Conservation (phyloP, 2,797 vertebrate genomes). For the Sphenodon punctatus region DNA sequence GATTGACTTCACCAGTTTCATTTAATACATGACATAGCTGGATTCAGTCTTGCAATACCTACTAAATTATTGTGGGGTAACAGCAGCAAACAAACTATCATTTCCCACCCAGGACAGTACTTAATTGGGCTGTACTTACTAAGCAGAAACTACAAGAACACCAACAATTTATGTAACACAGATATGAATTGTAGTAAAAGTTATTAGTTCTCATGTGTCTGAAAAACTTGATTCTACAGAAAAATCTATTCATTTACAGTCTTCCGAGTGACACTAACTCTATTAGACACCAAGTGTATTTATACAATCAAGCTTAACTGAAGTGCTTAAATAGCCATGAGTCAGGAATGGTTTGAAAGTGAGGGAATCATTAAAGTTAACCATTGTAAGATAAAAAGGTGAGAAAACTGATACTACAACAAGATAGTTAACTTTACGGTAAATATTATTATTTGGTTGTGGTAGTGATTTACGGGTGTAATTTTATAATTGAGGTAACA, state of each 20-base stretch:
- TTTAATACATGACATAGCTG: no score
- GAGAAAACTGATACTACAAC: constrained; percentile 48
- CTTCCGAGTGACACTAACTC: constrained; percentile 50
- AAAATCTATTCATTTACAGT: constrained; percentile 59
- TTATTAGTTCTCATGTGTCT: neutral
- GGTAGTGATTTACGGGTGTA: no score
- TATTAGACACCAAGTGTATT: constrained; percentile 53
- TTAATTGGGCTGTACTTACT: neutral
- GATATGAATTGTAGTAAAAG: constrained; percentile 14
- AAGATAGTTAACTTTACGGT: constrained; percentile 61
- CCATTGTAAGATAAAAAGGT: constrained; percentile 37
- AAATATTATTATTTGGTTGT: constrained; percentile 66
- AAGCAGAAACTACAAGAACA: neutral
- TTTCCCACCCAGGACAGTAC: neutral
- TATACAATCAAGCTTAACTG: constrained; percentile 46
- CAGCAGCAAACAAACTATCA: neutral
- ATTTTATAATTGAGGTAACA: constrained; percentile 51
- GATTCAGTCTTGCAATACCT: no score
- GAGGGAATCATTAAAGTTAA: constrained; percentile 63
- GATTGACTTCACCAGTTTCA: neutral
- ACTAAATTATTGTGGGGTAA: neutral
- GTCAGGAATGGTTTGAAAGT: constrained; percentile 51
- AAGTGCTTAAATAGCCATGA: constrained; percentile 50
- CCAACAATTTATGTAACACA: constrained; percentile 2
- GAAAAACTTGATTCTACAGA: constrained; percentile 58